These are phyloP conservation scores for Drosophila sechellia DNA, from an alignment of 1,140 invertebrate genomes.

Conservation along the genomic window DNA sequence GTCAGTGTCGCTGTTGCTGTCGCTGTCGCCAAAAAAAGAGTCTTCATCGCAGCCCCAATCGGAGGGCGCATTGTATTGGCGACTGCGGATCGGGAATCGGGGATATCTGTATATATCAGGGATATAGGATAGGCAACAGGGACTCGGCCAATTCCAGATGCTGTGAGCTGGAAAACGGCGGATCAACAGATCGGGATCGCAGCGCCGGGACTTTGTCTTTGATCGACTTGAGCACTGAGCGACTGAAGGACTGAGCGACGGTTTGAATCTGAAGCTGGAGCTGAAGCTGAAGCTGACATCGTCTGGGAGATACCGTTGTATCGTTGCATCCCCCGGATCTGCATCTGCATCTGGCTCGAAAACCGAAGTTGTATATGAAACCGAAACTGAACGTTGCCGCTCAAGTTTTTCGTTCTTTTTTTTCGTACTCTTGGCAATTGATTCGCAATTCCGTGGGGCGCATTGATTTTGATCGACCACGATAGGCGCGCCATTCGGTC, in stretches of 20 bases:
- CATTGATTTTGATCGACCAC: constrained; percentile 79
- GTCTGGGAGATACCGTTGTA: constrained; percentile 41
- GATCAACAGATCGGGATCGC: constrained; percentile 34
- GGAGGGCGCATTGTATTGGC: constrained; percentile 50
- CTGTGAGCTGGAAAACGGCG: constrained; percentile 46
- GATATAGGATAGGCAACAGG: constrained; percentile 8
- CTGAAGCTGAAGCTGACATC: constrained; percentile 3
- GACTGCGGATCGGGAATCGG: constrained; percentile 18
- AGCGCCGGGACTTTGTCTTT: constrained; percentile 73
- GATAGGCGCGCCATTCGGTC: constrained; percentile 69
- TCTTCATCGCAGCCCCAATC: constrained; percentile 61
- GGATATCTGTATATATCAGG: neutral
- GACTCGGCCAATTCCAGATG: constrained; percentile 14
- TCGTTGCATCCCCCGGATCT: constrained; percentile 23
- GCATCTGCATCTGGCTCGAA: constrained; percentile 23
- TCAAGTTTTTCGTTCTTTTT: neutral
- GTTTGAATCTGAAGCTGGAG: constrained; percentile 10
- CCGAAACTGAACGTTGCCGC: neutral
- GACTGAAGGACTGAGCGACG: constrained; percentile 36
- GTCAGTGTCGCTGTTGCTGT: constrained; percentile 64
- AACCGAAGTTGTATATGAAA: constrained; percentile 16
- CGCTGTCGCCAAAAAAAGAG: constrained; percentile 58
- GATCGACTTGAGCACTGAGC: constrained; percentile 52
- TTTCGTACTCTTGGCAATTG: constrained; percentile 59
- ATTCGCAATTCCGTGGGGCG: constrained; percentile 76